Evolutionary conservation across 2,113 vertebrate species (phyloP), one percentile per base, ranked within the genome.

Genomic region (Plecotus auritus): DNA sequence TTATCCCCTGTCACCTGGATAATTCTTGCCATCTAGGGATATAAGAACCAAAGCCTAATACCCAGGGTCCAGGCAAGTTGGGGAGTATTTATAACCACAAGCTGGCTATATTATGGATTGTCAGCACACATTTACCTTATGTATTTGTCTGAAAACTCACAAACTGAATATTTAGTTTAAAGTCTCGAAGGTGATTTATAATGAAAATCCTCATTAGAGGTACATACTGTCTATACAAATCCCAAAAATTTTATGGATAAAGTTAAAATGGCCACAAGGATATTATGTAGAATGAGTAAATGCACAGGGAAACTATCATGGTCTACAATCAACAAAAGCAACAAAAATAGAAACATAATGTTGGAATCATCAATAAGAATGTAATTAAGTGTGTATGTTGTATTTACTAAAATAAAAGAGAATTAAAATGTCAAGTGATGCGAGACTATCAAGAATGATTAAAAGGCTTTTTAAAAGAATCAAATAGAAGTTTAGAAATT

Each of bases 391-490:
- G 9, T 51, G 84, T 72, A 13, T 87, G 66, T 64, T 90, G 32
- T 11, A 82, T n/a, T 86, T 78, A 92, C 14, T 87, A 66, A 94
- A 92, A 82, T 89, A 80, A 95, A 87, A 85, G 23, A 45, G 16
- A 91, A 80, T 45, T 77, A 45, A 74, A 92, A 81, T 95, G 11
- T 35, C 77, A 90, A 95, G 12, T 20, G 2, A 56, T 35, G 16
- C 84, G 1, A 76, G 45, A 45, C 14, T 78, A 47, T 80, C 23
- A 72, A 85, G 91, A 89, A 81, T 92, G 7, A 73, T 45, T 35
- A 76, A 88, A n/a, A 1, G 23, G 4, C 8, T 93, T 42, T 83
- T 89, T 72, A 67, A 70, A 37, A 47, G 5, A 88, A 76, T 76
- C 32, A 85, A 88, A 61, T 30, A 88, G 7, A 85, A 83, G 28